Evolutionary conservation across 1,140 invertebrate genomes (phyloP).

Genomic region (Pseudomyrmex flavicornis): DNA sequence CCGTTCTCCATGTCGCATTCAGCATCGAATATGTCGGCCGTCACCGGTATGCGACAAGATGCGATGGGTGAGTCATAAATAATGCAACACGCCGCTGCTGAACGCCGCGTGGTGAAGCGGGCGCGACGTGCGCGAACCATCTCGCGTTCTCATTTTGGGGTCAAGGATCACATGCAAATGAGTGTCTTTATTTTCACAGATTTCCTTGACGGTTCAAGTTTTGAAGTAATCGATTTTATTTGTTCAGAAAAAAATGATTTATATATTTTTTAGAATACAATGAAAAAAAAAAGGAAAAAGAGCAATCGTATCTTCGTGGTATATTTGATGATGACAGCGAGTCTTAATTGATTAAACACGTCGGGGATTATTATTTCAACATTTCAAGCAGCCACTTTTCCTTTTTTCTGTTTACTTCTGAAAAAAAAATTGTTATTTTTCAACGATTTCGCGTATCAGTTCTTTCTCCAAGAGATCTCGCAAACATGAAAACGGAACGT

Average conservation of each 20-base stretch:
- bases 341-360: too few relatives aligned
- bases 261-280: too few relatives aligned
- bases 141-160: slow-evolving; percentile 27
- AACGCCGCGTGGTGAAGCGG: slow-evolving; percentile 26
- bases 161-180: slow-evolving; percentile 54
- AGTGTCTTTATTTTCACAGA: slow-evolving; percentile 20
- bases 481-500: background rate
- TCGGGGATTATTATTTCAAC: too few relatives aligned
- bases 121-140: background rate
- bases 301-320: too few relatives aligned
- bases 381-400: background rate
- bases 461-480: background rate
- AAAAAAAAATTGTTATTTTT: background rate
- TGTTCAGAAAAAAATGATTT: background rate
- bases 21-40: slow-evolving; percentile 94
- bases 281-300: too few relatives aligned
- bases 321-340: too few relatives aligned
- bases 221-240: background rate
- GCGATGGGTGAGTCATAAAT: slow-evolving; percentile 91
- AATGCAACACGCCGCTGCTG: slow-evolving; percentile 40
- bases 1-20: slow-evolving; percentile 97
- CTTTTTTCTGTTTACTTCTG: too few relatives aligned
- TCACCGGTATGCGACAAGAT: slow-evolving; percentile 94
- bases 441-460: background rate
- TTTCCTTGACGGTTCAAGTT: background rate